A percentile compares a stretch with the other conserved stretches of the same genome.
These are phyloP conservation scores for Oopsacas minuta DNA, from an alignment of 37 sponge, comb jelly and placozoan genomes.

Conservation along the genomic window DNA sequence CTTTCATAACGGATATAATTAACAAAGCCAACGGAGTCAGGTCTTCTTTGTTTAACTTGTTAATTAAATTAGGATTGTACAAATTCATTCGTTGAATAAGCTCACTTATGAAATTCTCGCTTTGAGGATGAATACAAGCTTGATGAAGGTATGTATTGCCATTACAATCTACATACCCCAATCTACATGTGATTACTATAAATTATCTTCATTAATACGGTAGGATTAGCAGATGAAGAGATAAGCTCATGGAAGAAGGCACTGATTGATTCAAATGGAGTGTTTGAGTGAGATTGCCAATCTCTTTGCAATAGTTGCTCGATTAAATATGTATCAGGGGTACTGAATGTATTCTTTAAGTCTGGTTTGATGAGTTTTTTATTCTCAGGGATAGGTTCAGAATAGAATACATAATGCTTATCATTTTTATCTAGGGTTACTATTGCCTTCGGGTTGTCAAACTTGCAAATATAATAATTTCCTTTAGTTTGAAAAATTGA, in stretches of 20 bases:
- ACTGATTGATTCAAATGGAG: background rate
- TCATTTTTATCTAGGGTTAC: background rate
- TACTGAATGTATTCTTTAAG: background rate
- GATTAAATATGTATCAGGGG: background rate
- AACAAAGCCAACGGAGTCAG: background rate
- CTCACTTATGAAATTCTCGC: background rate
- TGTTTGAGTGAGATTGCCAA: slow-evolving; percentile 2
- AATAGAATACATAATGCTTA: background rate
- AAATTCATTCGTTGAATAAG: background rate
- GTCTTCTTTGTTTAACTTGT: background rate
- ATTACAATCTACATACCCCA: background rate
- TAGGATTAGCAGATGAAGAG: background rate
- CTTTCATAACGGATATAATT: background rate
- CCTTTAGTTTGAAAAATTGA: background rate
- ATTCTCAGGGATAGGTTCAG: background rate
- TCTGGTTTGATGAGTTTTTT: background rate
- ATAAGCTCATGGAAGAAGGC: background rate
- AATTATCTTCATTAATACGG: background rate
- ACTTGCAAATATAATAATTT: background rate
- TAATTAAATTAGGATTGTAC: background rate
- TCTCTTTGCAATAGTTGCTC: background rate
- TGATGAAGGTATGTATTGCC: background rate
- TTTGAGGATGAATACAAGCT: background rate
- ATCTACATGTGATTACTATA: background rate
- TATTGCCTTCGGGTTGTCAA: background rate